Percentiles rank a stretch among this genome's conserved stretches.
phyloP scores from a whole-genome alignment of 2,113 vertebrate species.

The Ailuropoda melanoleuca region DNA sequence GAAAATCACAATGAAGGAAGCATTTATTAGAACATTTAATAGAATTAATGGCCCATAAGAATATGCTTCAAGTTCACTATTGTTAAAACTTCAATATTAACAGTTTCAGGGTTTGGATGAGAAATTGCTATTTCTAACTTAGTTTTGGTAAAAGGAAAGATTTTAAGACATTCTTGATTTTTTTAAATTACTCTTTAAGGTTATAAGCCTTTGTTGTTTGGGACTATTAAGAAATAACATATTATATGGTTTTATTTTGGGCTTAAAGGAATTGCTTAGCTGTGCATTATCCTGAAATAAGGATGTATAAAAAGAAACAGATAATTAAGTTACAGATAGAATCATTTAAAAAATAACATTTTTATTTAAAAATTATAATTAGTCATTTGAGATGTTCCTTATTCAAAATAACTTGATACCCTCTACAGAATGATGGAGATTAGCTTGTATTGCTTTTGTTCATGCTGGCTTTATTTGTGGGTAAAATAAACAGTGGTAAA shows the following conservation, averaged over 20 bases:
- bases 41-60: conserved; percentile 62
- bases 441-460: conserved; percentile 28
- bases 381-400: conserved; percentile 13
- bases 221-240: conserved; percentile 6
- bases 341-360: conserved; percentile 20
- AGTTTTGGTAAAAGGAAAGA: conserved; percentile 34
- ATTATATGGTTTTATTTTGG: conserved; percentile 28
- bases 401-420: conserved; percentile 43
- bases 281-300: conserved; percentile 6
- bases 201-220: conserved; percentile 36
- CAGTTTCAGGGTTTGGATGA: background rate
- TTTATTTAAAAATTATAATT: conserved; percentile 63
- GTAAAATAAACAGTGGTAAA: conserved; percentile 26
- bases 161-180: conserved; percentile 30
- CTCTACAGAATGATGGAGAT: background rate
- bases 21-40: conserved; percentile 68
- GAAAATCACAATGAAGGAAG: conserved; percentile 47
- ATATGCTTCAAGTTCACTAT: conserved; percentile 72
- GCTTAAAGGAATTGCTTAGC: conserved; percentile 44
- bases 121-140: conserved; percentile 34
- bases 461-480: conserved; percentile 25
- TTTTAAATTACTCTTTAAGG: conserved; percentile 26
- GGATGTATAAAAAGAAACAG: conserved; percentile 9
- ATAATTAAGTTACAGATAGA: conserved; percentile 26
- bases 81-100: conserved; percentile 60